Evolutionary conservation across 2,113 vertebrate species (phyloP), one percentile per base, ranked within the genome.

Genomic region (Pogonocichla stellata): DNA sequence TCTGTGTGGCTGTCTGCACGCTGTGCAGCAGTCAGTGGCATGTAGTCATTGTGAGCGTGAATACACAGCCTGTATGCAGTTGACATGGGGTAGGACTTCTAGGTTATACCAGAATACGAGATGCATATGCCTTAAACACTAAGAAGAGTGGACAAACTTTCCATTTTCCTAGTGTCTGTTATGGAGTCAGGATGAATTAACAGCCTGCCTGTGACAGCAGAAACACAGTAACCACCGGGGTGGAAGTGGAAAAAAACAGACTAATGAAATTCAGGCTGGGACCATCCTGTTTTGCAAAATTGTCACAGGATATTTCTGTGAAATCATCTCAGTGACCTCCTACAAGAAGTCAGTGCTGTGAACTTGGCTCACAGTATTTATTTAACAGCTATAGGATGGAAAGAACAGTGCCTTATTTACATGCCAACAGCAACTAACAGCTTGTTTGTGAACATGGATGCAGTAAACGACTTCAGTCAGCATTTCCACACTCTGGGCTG

Each of bases 251-350:
- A 95, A 94, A 95, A 91, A 69, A 0, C 65, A 81, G 29, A 67
- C 58, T 54, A 47, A 66, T 62, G 85, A 90, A 96, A 83, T 88
- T 74, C 67, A 80, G 95, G 16, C 56, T 80, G 43, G 26, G 53
- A 66, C 56, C 72, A 96, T 94, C 94, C 87, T 96, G 92, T 96
- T 97, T 95, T 96, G 85, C 74, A 80, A 88, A 96, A 66, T 24
- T 77, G 50, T 80, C 0, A 1, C 79, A 65, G 90, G 64, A 80
- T 96, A 73, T 90, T 95, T 94, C 66, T 94, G 92, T 62, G 57
- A 94, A 88, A 70, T 82, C 42, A 34, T 88, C 38, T 81, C 47
- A 64, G 51, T 90, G 87, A 83, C 87, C 81, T 73, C 74, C 66
- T 90, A 40, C 23, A 53, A 90, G 73, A 93, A 80, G 42, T 48